Evolutionary conservation across 2,888 invertebrate genomes (phyloP).

Genomic region (Reticulitermes lucifugus): DNA sequence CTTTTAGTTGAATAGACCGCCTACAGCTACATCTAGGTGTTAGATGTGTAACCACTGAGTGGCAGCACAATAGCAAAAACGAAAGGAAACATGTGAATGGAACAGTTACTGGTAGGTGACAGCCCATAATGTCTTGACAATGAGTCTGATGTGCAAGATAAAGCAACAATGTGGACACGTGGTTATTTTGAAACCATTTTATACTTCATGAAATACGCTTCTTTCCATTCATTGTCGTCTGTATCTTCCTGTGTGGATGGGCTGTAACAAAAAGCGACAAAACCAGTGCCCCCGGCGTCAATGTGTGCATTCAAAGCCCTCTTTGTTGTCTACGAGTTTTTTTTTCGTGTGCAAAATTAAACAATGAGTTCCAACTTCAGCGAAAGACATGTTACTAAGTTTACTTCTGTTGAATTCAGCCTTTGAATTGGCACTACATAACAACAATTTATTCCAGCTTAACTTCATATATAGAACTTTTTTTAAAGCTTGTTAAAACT

Average conservation of each 20-base stretch:
- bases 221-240: neutral
- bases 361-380: too few species aligned
- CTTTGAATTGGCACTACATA: too few species aligned
- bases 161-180: conserved; percentile 45
- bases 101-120: neutral
- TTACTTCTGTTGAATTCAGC: too few species aligned
- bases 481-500: too few species aligned
- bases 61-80: neutral
- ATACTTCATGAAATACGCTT: conserved; percentile 3
- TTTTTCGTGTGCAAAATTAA: too few species aligned
- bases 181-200: conserved; percentile 44
- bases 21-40: conserved; percentile 19
- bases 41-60: conserved; percentile 30
- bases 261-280: neutral
- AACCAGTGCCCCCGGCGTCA: neutral
- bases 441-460: too few species aligned
- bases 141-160: conserved; percentile 46
- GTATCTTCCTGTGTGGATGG: neutral
- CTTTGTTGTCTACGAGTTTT: too few species aligned
- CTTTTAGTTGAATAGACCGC: neutral
- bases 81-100: conserved; percentile 26
- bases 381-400: too few species aligned
- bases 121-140: neutral
- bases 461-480: too few species aligned
- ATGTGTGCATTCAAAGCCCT: neutral